Evolutionary conservation across 2,888 invertebrate species (phyloP), one percentile per base, ranked within the genome.

Genomic region (Papilio protenor): DNA sequence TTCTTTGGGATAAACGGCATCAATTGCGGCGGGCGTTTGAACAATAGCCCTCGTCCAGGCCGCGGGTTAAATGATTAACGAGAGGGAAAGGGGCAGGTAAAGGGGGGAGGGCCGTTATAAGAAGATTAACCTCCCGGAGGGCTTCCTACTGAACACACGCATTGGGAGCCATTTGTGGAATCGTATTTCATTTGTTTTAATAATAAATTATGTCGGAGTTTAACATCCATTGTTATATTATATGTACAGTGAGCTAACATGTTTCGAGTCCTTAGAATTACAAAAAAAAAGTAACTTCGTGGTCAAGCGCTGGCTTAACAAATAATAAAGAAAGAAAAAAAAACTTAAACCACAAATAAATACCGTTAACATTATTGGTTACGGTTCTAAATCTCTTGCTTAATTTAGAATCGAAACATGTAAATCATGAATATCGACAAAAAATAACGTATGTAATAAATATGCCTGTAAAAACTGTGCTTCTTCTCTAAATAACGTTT

Each of bases 41-140:
- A 91, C 89, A 91, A 90, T 85, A 81, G 86, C 69, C 81, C 79
- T 76, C 80, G 85, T 82, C 84, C 82, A 84, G 83, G 81, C 82
- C 83, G 84, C 72, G 78, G 86, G 86, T 72, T 84, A 83, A 84
- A 90, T 91, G 92, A 92, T 92, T 92, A 91, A 92, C 87, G 91
- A 90, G 82, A 66, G 59, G 75, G 40, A 18, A 40, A 45, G 66
- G 21, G 73, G 77, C 74, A 77, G 77, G 77, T 75, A 61, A 6
- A 33, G 77, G 74, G 57, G 57, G 49, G 52, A 47, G 73, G 55
- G 59, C 52, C 73, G 57, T 73, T 73, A 70, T 77, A 77, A 77
- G 73, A 80, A 77, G 78, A 78, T 80, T 75, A 80, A 79, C 75
- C 69, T 74, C 55, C 33, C 69, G 72, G 73, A 23, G 76, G 74